Conservation (phyloP, 2,113 vertebrate genomes). For the Cercopithecus mona region DNA sequence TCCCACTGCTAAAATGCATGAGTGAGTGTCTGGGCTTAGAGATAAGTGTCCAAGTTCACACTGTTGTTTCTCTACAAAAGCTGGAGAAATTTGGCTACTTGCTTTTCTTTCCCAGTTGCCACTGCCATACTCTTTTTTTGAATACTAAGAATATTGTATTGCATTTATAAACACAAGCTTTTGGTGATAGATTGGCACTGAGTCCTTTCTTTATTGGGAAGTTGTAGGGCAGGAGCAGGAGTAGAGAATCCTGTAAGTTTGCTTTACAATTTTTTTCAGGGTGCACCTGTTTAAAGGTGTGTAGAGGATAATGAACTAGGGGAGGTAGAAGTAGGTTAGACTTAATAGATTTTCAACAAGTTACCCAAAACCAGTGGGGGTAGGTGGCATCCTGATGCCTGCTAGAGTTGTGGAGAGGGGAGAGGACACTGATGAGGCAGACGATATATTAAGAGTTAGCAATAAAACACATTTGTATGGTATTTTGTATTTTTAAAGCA, state of each 20-base stretch:
- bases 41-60: background rate
- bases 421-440: background rate
- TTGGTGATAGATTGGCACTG: background rate
- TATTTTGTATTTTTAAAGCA: background rate
- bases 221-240: background rate
- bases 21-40: background rate
- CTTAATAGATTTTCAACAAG: background rate
- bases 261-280: background rate
- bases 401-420: background rate
- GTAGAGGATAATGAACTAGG: background rate
- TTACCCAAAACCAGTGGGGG: background rate
- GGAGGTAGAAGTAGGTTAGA: background rate
- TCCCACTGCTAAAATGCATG: background rate
- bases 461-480: background rate
- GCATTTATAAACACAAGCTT: background rate
- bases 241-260: background rate
- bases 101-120: background rate
- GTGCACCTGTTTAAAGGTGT: background rate
- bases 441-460: background rate
- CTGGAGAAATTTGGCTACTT: background rate
- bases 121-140: too few species aligned
- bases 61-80: background rate
- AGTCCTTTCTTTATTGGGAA: background rate
- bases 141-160: slow-evolving; percentile 8
- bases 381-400: background rate